A percentile compares a stretch with the other conserved stretches of the same genome.
These are phyloP conservation scores for Phainopepla nitens DNA, from an alignment of 2,113 vertebrate genomes.

Conservation along the genomic window DNA sequence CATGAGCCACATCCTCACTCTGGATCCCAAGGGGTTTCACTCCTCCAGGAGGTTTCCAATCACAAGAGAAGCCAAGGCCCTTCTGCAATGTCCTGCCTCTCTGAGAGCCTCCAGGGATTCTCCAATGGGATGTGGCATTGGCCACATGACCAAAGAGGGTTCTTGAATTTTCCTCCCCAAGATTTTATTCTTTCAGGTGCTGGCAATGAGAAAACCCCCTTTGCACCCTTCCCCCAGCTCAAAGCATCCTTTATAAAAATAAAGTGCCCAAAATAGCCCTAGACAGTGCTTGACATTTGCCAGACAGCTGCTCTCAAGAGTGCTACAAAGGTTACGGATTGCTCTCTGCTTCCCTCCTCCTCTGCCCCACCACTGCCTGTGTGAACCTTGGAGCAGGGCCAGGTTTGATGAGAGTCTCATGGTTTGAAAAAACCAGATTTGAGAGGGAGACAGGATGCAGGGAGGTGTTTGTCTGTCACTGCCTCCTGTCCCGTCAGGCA, in stretches of 20 bases:
- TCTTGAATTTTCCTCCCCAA: neutral
- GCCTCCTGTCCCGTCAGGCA: neutral
- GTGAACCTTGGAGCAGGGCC: conserved; percentile 28
- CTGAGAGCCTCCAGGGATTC: neutral
- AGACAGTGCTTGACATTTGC: conserved; percentile 65
- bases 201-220: conserved; percentile 11
- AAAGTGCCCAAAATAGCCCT: conserved; percentile 64
- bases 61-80: neutral
- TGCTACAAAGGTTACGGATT: conserved; percentile 59
- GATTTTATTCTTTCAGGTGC: conserved; percentile 17
- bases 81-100: neutral
- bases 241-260: conserved; percentile 57
- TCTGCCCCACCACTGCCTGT: neutral
- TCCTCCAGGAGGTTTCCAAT: neutral
- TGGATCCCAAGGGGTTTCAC: neutral
- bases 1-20: neutral
- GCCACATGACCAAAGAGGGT: neutral
- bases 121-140: rapidly evolving
- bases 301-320: conserved; percentile 66
- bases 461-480: neutral
- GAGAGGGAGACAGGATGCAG: neutral
- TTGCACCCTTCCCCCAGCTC: neutral
- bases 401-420: neutral
- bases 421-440: neutral
- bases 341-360: conserved; percentile 20